Conservation (phyloP, 2,797 vertebrate species). For the Dryobates pubescens region DNA sequence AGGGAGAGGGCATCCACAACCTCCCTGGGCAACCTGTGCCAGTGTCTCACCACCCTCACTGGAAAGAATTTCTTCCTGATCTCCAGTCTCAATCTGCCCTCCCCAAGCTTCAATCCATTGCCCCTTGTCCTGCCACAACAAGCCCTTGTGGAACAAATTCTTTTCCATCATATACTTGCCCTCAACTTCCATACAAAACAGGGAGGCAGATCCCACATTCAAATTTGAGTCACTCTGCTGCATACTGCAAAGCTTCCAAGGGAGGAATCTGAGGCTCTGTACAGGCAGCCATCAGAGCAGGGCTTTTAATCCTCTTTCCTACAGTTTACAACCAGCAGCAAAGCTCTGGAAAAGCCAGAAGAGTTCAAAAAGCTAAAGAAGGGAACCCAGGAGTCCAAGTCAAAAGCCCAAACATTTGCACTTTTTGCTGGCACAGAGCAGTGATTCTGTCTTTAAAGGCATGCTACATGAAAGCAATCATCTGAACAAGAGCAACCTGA, state of each 20-base stretch:
- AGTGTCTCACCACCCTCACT: no score
- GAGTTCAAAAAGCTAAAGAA: neutral
- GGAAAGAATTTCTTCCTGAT: no score
- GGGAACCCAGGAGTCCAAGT: neutral
- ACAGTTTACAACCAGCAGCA: neutral
- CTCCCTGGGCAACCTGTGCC: no score
- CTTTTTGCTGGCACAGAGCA: neutral
- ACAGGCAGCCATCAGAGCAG: neutral
- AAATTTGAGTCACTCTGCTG: neutral
- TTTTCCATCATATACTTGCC: accelerated
- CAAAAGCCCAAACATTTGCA: neutral
- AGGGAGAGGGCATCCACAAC: no score
- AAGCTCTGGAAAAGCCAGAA: neutral
- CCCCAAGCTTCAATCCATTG: no score
- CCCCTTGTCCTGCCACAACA: no score
- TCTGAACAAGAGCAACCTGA: neutral
- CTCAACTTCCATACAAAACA: neutral
- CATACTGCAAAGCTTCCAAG: neutral
- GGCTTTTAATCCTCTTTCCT: neutral
- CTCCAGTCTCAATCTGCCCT: no score
- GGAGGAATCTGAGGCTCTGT: neutral
- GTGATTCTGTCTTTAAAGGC: neutral
- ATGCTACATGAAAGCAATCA: neutral
- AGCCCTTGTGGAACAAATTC: neutral
- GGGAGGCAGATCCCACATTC: neutral